Percentiles rank a stretch among this genome's conserved stretches.
These are phyloP conservation scores for Cranoglanis bouderius DNA, from an alignment of 2,113 vertebrate genomes.

Conservation along the genomic window DNA sequence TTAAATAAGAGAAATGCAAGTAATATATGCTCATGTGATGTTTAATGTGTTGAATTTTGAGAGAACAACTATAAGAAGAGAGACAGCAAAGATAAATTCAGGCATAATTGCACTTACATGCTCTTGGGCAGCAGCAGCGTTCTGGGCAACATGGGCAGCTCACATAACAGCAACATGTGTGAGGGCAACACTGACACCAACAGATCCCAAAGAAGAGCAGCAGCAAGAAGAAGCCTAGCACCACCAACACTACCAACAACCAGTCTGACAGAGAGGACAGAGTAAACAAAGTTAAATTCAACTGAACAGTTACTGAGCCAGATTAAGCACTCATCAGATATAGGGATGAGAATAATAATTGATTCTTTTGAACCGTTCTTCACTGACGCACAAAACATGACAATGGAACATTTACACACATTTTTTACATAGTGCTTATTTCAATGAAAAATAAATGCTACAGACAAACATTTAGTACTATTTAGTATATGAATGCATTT, in stretches of 20 bases:
- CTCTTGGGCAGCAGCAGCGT: slow-evolving; percentile 87
- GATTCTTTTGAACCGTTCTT: neutral
- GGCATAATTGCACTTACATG: slow-evolving; percentile 73
- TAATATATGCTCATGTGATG: neutral
- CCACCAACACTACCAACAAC: slow-evolving; percentile 84
- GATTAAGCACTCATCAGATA: neutral
- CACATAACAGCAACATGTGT: slow-evolving; percentile 89
- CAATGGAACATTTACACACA: neutral
- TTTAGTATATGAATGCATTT: neutral
- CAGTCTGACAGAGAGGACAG: slow-evolving; percentile 74
- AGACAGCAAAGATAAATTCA: neutral
- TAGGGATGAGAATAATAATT: neutral
- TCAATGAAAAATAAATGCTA: neutral
- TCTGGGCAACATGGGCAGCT: slow-evolving; percentile 89
- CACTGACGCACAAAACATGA: neutral
- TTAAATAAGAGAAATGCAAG: neutral
- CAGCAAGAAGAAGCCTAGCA: slow-evolving; percentile 76
- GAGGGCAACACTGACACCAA: slow-evolving; percentile 93
- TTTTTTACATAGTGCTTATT: neutral
- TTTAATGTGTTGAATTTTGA: neutral
- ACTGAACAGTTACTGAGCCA: neutral
- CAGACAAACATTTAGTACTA: neutral
- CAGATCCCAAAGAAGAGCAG: slow-evolving; percentile 84
- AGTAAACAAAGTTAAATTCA: neutral
- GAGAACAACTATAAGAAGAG: neutral